Base-by-base conservation (phyloP, 2,888 invertebrate genomes). In the Acleris holmiana region DNA sequence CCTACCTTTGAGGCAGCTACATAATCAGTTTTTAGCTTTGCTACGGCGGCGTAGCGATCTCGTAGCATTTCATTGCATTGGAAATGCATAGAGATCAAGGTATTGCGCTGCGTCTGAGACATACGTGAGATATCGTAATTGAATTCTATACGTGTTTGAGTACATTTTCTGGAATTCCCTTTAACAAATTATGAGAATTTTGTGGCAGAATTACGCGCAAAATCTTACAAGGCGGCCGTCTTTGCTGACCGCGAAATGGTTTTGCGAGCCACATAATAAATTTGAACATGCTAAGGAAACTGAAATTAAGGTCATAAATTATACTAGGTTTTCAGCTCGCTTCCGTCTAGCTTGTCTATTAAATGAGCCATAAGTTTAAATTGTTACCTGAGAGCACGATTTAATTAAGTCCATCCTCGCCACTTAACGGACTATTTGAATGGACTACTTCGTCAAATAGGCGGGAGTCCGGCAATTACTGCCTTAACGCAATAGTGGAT, bases 21-120 rank as follows among this genome's bases (percentile, higher is more conserved):
- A 23, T 58, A 64, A 53, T 57, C 63, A 58, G 53, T 53, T 51
- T 47, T 53, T 58, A 58, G 40, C 40, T 17, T 2, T 51, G 56
- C 56, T 63, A 64, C 58, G 40, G 54, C 29, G 15, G 23, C 18
- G 63, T 51, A 56, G 51, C 57, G 29, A 21, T 35, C 61, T 49
- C 48, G 53, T 53, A 53, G 57, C 51, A 53, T 58, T 53, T 40
- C 58, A 64, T 48, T 64, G 63, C 63, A 64, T 64, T 64, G 58
- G 53, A 58, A 64, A 58, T 64, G 63, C 53, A 63, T 58, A 51
- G 47, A 58, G 63, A 58, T 64, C 63, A 64, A 53, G 47, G 35
- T 44, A 23, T 63, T 23, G 57, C 63, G 53, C 41, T 41, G 63
- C 57, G 53, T 64, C 23, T 58, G 58, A 41, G 58, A 53, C 58